Conservation (phyloP, 1,140 invertebrate genomes). For the Lepidurus arcticus region DNA sequence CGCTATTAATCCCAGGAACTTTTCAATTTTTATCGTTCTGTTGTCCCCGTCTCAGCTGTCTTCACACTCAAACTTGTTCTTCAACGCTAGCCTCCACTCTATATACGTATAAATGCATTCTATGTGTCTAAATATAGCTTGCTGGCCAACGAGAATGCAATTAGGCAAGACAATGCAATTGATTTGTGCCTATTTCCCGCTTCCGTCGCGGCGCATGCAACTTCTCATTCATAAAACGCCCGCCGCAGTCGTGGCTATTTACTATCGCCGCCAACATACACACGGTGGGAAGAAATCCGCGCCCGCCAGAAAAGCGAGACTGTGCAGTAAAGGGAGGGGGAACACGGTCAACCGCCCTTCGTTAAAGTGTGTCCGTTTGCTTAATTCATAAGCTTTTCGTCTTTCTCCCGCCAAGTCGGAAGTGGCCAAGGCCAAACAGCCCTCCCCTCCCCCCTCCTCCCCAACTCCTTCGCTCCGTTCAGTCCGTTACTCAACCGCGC, state of each 20-base stretch:
- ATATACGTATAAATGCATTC: no score
- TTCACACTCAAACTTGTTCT: no score
- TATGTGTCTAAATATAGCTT: no score
- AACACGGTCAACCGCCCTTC: slow-evolving; percentile 16
- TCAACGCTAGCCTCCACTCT: no score
- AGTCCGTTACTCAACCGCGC: not conserved
- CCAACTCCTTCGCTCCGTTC: not conserved
- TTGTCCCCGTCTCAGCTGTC: no score
- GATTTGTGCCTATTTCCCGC: not conserved
- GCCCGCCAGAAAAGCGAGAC: not conserved
- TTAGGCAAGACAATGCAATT: not conserved
- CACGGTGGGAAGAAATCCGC: not conserved
- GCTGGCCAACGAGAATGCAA: no score
- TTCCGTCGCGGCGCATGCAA: not conserved
- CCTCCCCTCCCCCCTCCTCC: not conserved
- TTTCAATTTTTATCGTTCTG: no score
- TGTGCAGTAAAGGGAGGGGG: not conserved
- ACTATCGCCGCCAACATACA: not conserved
- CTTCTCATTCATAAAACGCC: slow-evolving; percentile 5
- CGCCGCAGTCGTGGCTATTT: slow-evolving; percentile 9
- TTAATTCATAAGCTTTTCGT: slow-evolving; percentile 20
- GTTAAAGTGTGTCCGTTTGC: slow-evolving; percentile 18
- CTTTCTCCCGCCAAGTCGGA: slow-evolving; percentile 18
- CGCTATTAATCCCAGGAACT: no score
- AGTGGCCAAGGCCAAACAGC: slow-evolving; percentile 14